These are phyloP conservation scores for Taphrorychus bicolor DNA, from an alignment of 2,888 invertebrate species.

Conservation along the genomic window DNA sequence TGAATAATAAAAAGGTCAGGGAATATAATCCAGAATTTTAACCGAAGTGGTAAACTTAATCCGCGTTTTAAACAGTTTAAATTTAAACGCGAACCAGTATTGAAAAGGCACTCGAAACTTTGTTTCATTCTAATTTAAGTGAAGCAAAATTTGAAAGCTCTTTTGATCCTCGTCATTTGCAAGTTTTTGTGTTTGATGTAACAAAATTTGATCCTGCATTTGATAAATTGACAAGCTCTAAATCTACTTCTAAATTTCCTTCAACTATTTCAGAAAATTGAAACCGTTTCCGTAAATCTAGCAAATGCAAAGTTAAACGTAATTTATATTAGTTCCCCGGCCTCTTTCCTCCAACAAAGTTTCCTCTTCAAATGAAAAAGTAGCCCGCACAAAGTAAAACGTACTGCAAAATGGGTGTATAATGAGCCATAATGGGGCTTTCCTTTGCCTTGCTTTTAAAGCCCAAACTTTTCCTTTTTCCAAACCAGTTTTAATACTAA, in stretches of 20 bases:
- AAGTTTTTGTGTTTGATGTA: neutral
- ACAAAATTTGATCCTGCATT: too few species aligned
- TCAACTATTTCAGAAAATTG: too few species aligned
- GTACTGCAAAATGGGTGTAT: neutral
- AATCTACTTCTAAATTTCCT: too few species aligned
- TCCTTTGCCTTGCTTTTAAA: neutral
- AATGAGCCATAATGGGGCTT: neutral
- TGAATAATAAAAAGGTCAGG: too few species aligned
- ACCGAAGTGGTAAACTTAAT: neutral
- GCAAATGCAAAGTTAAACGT: neutral
- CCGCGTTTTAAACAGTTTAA: neutral
- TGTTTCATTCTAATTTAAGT: neutral
- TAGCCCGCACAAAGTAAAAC: neutral
- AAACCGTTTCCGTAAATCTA: neutral
- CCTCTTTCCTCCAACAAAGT: neutral
- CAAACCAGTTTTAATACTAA: neutral
- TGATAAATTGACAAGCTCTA: too few species aligned
- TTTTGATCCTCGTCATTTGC: neutral
- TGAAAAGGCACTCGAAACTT: neutral
- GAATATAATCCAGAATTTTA: neutral
- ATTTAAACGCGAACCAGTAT: neutral
- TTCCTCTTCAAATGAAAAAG: neutral
- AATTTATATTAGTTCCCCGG: neutral
- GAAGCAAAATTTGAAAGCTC: neutral
- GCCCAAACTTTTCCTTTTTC: neutral